Conservation (phyloP, 2,888 invertebrate species). For the Ellobium chinense region DNA sequence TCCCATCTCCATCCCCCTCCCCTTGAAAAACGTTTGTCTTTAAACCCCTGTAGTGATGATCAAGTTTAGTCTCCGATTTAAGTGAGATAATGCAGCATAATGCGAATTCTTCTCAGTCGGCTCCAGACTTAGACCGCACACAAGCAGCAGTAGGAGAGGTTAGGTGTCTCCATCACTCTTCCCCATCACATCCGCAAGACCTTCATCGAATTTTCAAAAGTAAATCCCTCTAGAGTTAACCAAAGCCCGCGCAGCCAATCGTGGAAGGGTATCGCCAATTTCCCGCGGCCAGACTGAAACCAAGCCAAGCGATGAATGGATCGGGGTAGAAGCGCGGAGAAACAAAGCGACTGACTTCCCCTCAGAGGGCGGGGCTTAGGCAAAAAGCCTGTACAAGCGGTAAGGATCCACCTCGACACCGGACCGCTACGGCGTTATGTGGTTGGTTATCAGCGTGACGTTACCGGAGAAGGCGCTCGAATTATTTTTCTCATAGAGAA, state of each 20-base stretch:
- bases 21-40: too few relatives aligned
- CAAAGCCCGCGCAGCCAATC: slow-evolving; percentile 21
- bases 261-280: neutral
- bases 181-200: neutral
- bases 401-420: slow-evolving; percentile 12
- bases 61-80: too few relatives aligned
- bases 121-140: too few relatives aligned
- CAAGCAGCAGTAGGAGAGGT: neutral
- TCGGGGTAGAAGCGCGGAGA: slow-evolving; percentile 5
- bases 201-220: slow-evolving; percentile 19
- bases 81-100: too few relatives aligned
- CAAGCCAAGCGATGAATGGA: slow-evolving; percentile 8
- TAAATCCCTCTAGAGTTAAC: slow-evolving; percentile 24
- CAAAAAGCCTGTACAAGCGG: neutral
- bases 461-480: slow-evolving; percentile 16
- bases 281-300: slow-evolving; percentile 4
- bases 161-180: slow-evolving; percentile 10
- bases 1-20: too few relatives aligned
- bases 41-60: too few relatives aligned
- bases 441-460: slow-evolving; percentile 31
- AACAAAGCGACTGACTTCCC: slow-evolving; percentile 41
- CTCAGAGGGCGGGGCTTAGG: slow-evolving; percentile 23
- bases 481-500: neutral
- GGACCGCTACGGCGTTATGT: slow-evolving; percentile 9
- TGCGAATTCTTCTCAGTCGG: too few relatives aligned